These are phyloP conservation scores for Euthynnus affinis DNA, from an alignment of 2,797 vertebrate genomes.

Conservation along the genomic window DNA sequence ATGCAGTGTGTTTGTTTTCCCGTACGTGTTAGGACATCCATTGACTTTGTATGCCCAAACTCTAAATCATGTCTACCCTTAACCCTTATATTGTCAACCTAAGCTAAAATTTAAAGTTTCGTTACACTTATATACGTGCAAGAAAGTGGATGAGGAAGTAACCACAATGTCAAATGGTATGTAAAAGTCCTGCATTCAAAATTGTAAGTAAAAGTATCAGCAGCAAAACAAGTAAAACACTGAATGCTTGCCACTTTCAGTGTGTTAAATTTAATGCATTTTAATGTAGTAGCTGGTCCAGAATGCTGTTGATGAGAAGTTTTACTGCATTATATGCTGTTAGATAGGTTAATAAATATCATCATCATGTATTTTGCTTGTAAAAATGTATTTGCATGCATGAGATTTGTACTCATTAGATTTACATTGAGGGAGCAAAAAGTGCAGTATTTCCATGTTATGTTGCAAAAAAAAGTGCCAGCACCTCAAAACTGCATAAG, in stretches of 20 bases:
- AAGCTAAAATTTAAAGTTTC: not conserved
- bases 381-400: not conserved
- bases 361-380: not conserved
- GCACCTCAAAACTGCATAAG: not conserved
- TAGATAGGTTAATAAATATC: not conserved
- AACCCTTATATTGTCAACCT: not conserved
- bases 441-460: not conserved
- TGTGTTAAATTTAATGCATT: not conserved
- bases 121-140: not conserved
- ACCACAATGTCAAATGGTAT: not conserved
- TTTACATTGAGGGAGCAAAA: not conserved
- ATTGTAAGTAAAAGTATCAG: not conserved
- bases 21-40: not conserved
- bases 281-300: not conserved
- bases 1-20: not conserved
- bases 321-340: not conserved
- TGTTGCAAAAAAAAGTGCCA: not conserved
- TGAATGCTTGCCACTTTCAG: not conserved
- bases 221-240: not conserved
- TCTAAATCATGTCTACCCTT: not conserved
- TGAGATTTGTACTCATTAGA: not conserved
- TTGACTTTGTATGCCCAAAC: not conserved
- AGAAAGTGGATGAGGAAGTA: not conserved
- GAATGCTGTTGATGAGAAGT: conserved; percentile 6
- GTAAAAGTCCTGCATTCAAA: not conserved